These are phyloP conservation scores for Dicerorhinus sumatrensis DNA, from an alignment of 2,113 vertebrate genomes.

Conservation along the genomic window DNA sequence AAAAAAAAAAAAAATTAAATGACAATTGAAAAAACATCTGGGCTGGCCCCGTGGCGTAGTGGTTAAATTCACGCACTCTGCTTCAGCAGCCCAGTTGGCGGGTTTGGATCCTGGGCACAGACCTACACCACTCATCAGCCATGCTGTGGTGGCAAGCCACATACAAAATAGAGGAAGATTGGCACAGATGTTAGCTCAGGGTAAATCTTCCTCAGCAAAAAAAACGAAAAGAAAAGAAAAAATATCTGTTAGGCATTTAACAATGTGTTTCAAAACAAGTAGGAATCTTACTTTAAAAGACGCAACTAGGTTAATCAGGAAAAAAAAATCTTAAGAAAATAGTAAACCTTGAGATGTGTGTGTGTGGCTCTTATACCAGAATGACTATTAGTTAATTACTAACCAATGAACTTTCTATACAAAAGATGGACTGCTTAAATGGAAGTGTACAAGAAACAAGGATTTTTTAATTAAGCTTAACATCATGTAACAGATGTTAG, in stretches of 20 bases:
- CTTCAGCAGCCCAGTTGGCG: no score
- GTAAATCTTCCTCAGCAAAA: no score
- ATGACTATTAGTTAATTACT: neutral
- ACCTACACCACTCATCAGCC: no score
- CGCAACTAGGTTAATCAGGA: neutral
- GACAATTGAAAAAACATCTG: no score
- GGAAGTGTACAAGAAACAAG: conserved; percentile 24
- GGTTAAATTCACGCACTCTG: no score
- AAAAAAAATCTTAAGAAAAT: neutral
- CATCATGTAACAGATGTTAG: conserved; percentile 53
- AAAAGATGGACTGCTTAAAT: neutral
- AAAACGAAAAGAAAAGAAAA: no score
- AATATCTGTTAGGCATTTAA: neutral
- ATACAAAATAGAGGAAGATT: no score
- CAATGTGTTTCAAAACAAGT: neutral
- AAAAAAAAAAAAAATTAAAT: no score
- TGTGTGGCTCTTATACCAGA: neutral
- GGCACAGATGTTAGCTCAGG: no score
- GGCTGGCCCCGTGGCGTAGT: no score
- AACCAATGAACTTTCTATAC: neutral
- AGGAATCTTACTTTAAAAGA: conserved; percentile 23
- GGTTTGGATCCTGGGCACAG: no score
- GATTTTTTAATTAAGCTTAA: conserved; percentile 62
- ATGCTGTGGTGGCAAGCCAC: no score
- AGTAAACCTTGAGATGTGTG: neutral